These are phyloP conservation scores for Imbricaverruca yamaguchii DNA, from an alignment of 2,888 invertebrate species.

Conservation along the genomic window DNA sequence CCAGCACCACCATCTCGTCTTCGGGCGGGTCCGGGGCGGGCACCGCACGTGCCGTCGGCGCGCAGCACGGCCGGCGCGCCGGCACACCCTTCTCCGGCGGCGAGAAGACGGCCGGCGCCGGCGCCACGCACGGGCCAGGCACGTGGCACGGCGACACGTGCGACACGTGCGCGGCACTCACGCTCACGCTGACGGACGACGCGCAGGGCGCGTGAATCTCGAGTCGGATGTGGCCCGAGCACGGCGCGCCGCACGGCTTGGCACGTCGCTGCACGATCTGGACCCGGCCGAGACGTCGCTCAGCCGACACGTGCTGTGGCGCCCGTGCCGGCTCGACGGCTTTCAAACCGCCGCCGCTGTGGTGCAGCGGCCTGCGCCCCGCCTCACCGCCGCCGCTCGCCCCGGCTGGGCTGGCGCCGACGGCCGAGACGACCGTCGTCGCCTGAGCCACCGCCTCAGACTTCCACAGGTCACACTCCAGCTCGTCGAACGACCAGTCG, in stretches of 20 bases:
- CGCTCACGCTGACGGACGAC: not conserved
- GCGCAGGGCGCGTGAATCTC: not conserved
- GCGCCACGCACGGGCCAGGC: conserved; percentile 1
- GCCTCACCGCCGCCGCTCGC: conserved; percentile 42
- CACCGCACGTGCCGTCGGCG: not conserved
- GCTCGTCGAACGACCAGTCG: not conserved
- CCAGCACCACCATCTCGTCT: conserved; percentile 9
- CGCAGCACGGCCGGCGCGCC: not conserved
- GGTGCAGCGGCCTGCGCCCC: conserved; percentile 9
- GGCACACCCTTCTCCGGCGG: not conserved
- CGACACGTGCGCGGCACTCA: not conserved
- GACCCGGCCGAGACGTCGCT: not conserved
- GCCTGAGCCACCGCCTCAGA: not conserved
- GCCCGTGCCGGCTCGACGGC: not conserved
- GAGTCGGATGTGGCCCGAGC: not conserved
- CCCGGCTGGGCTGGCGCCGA: not conserved
- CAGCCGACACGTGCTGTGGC: not conserved
- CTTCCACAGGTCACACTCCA: not conserved
- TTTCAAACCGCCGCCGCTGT: not conserved
- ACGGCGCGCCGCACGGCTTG: not conserved
- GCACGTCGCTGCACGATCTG: not conserved
- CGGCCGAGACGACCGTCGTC: not conserved
- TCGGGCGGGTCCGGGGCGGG: not conserved
- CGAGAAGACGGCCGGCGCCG: not conserved
- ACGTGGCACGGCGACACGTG: no score